Conservation (phyloP, 2,113 vertebrate species). For the Dissostichus mawsoni region DNA sequence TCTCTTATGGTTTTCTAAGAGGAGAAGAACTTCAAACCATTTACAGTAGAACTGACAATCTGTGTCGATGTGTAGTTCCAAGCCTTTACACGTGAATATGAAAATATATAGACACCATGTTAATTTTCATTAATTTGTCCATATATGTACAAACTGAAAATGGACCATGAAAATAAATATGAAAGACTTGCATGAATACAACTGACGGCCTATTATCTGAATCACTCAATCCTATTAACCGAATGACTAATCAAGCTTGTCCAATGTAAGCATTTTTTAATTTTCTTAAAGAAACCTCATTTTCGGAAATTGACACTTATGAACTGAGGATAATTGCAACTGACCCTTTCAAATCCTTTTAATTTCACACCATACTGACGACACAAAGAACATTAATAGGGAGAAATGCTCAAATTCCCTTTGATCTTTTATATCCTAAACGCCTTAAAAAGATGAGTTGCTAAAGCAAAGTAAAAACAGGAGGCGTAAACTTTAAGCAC, state of each 20-base stretch:
- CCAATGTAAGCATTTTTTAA: constrained; percentile 45
- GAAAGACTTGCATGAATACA: not conserved
- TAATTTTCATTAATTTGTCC: not conserved
- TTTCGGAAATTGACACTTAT: constrained; percentile 68
- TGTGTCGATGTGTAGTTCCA: not conserved
- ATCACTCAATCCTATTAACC: constrained; percentile 43
- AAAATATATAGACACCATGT: too few relatives aligned
- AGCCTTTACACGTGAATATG: not conserved
- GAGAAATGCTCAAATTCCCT: constrained; percentile 59
- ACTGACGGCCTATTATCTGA: constrained; percentile 41
- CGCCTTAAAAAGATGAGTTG: constrained; percentile 40
- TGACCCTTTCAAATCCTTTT: constrained; percentile 71
- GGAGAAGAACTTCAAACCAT: not conserved
- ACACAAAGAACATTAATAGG: constrained; percentile 68
- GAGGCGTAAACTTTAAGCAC: constrained; percentile 38
- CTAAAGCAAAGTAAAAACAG: constrained; percentile 40
- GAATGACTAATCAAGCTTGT: constrained; percentile 60
- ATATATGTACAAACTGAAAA: constrained; percentile 13
- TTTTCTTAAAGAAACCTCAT: constrained; percentile 62
- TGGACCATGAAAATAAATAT: not conserved
- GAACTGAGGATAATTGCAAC: constrained; percentile 73
- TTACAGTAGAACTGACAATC: not conserved
- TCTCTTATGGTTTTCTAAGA: not conserved
- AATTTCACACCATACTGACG: constrained; percentile 78
- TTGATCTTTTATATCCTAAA: constrained; percentile 69